Conservation (phyloP, 2,797 vertebrate species). For the Enteromius fasciolatus region DNA sequence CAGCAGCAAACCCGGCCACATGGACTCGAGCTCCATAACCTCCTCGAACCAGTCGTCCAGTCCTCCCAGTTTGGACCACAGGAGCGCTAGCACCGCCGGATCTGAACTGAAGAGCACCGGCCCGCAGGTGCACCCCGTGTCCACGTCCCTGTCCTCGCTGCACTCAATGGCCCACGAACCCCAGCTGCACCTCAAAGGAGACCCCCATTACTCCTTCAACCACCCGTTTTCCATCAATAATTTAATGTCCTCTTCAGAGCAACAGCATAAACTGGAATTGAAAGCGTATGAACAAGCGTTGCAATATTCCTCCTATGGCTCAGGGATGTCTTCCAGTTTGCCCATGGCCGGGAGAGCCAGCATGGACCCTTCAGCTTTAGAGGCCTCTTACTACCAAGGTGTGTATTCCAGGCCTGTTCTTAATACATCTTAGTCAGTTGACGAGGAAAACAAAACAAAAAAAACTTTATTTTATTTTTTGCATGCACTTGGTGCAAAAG, state of each 20-base stretch:
- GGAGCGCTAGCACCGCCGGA: slow-evolving; percentile 69
- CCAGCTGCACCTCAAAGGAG: slow-evolving; percentile 92
- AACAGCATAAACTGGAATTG: slow-evolving; percentile 99
- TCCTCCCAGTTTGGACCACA: slow-evolving; percentile 86
- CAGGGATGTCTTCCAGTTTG: slow-evolving; percentile 81
- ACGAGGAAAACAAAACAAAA: slow-evolving; percentile 48
- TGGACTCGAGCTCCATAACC: slow-evolving; percentile 79
- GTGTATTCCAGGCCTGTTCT: slow-evolving; percentile 95
- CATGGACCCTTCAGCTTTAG: slow-evolving; percentile 89
- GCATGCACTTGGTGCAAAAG: slow-evolving; percentile 80
- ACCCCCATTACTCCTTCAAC: slow-evolving; percentile 96
- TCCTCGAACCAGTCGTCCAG: slow-evolving; percentile 82
- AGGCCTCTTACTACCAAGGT: slow-evolving; percentile 97
- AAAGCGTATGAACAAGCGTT: slow-evolving; percentile 94
- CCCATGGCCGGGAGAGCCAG: slow-evolving; percentile 82
- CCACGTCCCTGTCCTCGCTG: slow-evolving; percentile 80
- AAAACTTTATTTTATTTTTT: slow-evolving; percentile 68
- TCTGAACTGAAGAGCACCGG: slow-evolving; percentile 84
- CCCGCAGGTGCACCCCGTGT: slow-evolving; percentile 71
- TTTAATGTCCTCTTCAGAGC: slow-evolving; percentile 96
- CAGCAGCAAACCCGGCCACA: slow-evolving; percentile 78
- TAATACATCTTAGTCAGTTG: slow-evolving; percentile 90
- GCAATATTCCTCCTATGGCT: slow-evolving; percentile 90
- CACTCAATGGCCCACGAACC: slow-evolving; percentile 88
- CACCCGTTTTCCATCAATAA: slow-evolving; percentile 99